These are phyloP conservation scores for Enteromius fasciolatus DNA, from an alignment of 2,797 vertebrate species.

Conservation along the genomic window DNA sequence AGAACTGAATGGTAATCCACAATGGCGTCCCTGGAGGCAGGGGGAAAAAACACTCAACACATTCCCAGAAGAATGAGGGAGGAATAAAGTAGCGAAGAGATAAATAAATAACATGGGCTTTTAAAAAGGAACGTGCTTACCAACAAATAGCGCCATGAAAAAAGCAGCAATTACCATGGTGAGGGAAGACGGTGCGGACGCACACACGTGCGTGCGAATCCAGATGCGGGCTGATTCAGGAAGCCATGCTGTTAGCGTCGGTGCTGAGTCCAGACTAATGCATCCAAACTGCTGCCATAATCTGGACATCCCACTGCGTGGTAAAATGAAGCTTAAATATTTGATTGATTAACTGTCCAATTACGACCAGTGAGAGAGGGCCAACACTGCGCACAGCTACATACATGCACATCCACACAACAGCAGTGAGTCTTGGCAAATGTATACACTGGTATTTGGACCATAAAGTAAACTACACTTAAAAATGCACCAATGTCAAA, in stretches of 20 bases:
- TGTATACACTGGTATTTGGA: conserved; percentile 13
- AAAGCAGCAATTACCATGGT: conserved; percentile 73
- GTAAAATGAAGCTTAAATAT: conserved; percentile 83
- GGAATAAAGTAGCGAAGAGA: conserved; percentile 62
- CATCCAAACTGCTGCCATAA: conserved; percentile 77
- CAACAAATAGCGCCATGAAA: conserved; percentile 75
- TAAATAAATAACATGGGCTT: conserved; percentile 63
- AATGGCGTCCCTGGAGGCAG: conserved; percentile 77
- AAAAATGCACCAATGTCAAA: neutral
- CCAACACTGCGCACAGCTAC: conserved; percentile 46
- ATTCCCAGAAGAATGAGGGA: conserved; percentile 51
- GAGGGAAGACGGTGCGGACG: conserved; percentile 63
- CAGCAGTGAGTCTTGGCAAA: conserved; percentile 61
- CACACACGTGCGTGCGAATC: conserved; percentile 33
- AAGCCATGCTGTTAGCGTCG: conserved; percentile 68
- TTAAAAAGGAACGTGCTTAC: conserved; percentile 75
- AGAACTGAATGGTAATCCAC: conserved; percentile 83
- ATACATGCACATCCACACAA: conserved; percentile 68
- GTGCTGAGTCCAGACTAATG: conserved; percentile 74
- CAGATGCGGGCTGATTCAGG: conserved; percentile 59
- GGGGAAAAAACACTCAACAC: conserved; percentile 51
- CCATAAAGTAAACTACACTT: neutral
- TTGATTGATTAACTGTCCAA: conserved; percentile 85
- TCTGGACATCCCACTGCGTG: conserved; percentile 79
- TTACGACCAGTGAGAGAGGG: conserved; percentile 74